Evolutionary conservation across 2,797 vertebrate genomes (phyloP).

Genomic region (Sphenopsis melanotis): DNA sequence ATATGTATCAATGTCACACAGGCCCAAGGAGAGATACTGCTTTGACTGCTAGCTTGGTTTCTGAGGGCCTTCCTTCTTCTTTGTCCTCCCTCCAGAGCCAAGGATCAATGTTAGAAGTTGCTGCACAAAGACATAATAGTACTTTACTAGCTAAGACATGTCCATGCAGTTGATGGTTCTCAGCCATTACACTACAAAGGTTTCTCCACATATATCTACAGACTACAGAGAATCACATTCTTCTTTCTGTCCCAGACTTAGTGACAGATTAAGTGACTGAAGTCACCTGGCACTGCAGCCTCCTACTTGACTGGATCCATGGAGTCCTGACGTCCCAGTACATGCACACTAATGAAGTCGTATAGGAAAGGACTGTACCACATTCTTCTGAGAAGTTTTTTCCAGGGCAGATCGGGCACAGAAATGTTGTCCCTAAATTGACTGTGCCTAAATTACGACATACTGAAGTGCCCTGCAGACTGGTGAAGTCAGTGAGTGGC

Average conservation of each 20-base stretch:
- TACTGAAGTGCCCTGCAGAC: not conserved
- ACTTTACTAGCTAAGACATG: not conserved
- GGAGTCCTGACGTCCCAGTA: not conserved
- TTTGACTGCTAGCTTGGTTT: not conserved
- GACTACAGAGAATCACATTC: not conserved
- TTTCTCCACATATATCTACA: not conserved
- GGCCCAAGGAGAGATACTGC: constrained; percentile 4
- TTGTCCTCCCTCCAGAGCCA: not conserved
- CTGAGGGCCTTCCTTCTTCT: not conserved
- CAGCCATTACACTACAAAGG: not conserved
- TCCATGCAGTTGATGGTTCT: not conserved
- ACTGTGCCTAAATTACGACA: not conserved
- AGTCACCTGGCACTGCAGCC: not conserved
- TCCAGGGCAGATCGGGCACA: not conserved
- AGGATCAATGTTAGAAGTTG: not conserved
- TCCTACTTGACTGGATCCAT: not conserved
- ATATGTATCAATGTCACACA: constrained; percentile 26
- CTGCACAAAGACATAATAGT: not conserved
- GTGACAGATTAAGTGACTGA: not conserved
- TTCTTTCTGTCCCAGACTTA: not conserved
- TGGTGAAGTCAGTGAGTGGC: not conserved
- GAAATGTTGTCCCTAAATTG: not conserved
- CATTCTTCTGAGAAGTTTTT: not conserved
- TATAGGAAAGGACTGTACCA: not conserved
- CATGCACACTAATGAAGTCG: not conserved